Evolutionary conservation across 2,797 vertebrate species (phyloP).

Genomic region (Syncerus caffer): DNA sequence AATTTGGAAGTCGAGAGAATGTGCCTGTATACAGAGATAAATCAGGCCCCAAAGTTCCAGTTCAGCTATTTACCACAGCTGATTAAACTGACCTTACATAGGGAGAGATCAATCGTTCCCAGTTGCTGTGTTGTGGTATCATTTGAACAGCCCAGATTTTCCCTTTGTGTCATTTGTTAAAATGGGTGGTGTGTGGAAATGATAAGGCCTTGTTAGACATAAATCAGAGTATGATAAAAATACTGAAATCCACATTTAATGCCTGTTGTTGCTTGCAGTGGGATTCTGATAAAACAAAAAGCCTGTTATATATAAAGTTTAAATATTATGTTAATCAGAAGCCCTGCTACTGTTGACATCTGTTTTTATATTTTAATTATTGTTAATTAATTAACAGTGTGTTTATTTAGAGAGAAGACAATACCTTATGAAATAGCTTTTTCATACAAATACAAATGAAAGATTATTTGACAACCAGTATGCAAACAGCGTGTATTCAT

Average conservation of each 20-base stretch:
- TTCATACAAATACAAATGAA: background rate
- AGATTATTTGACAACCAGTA: constrained; percentile 47
- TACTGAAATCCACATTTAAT: constrained; percentile 7
- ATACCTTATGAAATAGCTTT: background rate
- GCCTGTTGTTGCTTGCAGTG: background rate
- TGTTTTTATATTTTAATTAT: constrained; percentile 39
- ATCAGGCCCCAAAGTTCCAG: background rate
- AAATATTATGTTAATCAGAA: background rate
- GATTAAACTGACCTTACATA: background rate
- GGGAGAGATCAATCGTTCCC: background rate
- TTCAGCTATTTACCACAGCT: background rate
- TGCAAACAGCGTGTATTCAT: constrained; percentile 22
- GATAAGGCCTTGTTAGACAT: background rate
- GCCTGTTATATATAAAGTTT: background rate
- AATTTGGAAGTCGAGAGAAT: background rate
- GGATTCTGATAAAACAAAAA: constrained; percentile 38
- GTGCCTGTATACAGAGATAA: background rate
- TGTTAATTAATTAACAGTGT: constrained; percentile 37
- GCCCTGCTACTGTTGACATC: constrained; percentile 43
- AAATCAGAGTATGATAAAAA: constrained; percentile 43
- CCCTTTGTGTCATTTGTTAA: background rate
- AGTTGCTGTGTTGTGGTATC: background rate
- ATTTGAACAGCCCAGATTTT: background rate
- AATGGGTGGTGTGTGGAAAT: background rate
- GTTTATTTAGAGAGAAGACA: background rate